Base-by-base conservation (phyloP, 2,888 invertebrate species). In the Steromphala cineraria region DNA sequence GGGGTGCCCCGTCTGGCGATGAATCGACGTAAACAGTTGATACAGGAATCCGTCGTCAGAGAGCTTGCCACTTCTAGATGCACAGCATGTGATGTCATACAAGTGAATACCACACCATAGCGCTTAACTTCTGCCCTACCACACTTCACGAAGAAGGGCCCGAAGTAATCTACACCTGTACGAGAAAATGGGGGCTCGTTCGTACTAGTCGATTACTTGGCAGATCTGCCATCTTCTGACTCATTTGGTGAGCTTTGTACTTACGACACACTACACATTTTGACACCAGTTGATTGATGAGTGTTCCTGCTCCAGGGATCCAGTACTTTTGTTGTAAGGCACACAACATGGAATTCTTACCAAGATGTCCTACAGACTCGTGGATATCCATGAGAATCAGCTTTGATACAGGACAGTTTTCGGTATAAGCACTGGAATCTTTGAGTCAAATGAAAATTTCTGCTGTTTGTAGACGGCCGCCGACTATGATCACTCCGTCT, bases 51-150 rank as follows among this genome's bases (percentile, higher is more conserved):
- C 10, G 36, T 71, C 4, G 24, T 36, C 17, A 36, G 31, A 31
- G 28, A 31, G 28, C 15, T 21, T 21, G 21, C 19, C 15, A 62
- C 62, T 62, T 62, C 62, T 0, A 62, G 10, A 28, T 62, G 24
- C 15, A 62, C 62, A 21, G 62, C 62, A 62, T 24, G 62, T 21
- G 62, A 24, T 19, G 62, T 21, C 13, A 62, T 21, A 40, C 84
- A 84, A 13, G 84, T 84, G 56, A 84, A 84, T 24, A 84, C 78
- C 10, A 83, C 82, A 46, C 82, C 84, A 74, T 84, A 84, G 24
- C 83, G 46, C 28, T n/a, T n/a, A n/a, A n/a, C n/a, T n/a, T n/a
- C n/a, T n/a, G n/a, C n/a, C n/a, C n/a, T n/a, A n/a, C n/a, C n/a
- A n/a, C n/a, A n/a, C n/a, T 84, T 84, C 17, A 84, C 67, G 31